Conservation (phyloP, 2,888 invertebrate species). For the Clitarchus hookeri region DNA sequence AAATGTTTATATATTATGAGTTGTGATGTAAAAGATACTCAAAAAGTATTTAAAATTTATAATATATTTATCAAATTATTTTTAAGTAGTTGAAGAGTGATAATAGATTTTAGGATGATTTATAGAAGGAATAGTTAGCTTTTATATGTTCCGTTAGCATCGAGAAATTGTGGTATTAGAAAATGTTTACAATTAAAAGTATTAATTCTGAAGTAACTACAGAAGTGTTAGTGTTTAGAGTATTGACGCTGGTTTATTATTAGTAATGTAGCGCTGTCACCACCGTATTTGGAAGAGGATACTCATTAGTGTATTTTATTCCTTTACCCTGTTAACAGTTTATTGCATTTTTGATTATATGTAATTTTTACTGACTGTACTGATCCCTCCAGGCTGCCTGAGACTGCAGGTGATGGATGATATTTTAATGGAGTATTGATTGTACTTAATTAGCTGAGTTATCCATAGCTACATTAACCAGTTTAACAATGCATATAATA, state of each 20-base stretch:
- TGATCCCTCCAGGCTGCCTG: conserved; percentile 36
- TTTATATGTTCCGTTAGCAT: conserved; percentile 9
- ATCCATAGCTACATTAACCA: conserved; percentile 35
- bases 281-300: background rate
- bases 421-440: conserved; percentile 32
- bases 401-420: conserved; percentile 33
- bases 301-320: background rate
- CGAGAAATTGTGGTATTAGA: conserved; percentile 3
- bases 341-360: conserved; percentile 42
- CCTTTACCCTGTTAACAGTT: background rate
- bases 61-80: conserved; percentile 2
- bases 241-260: background rate
- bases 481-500: conserved; percentile 30
- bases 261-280: background rate
- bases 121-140: background rate
- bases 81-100: conserved; percentile 3
- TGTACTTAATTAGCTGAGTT: conserved; percentile 35
- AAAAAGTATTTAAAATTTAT: background rate
- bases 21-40: conserved; percentile 14
- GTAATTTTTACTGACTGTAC: conserved; percentile 34
- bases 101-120: background rate
- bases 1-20: background rate
- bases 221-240: background rate
- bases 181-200: background rate
- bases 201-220: background rate